Percentiles rank a stretch among this genome's conserved stretches.
phyloP scores from a whole-genome alignment of 2,113 vertebrate species.

The Empidonax traillii region DNA sequence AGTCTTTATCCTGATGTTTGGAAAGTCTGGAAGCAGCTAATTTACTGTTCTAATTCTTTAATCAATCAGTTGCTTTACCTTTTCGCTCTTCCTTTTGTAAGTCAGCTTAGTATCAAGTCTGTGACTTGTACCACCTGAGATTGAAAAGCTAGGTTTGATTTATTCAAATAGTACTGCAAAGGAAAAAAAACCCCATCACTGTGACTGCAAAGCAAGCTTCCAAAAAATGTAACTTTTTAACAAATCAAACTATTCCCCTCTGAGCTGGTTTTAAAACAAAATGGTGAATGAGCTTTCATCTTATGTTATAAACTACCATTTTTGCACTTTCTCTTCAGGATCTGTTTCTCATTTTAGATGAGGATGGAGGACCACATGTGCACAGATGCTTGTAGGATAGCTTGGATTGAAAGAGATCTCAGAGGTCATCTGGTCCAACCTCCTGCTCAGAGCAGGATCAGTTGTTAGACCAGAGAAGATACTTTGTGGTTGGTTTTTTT shows the following conservation, averaged over 20 bases:
- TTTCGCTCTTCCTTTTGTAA: not conserved
- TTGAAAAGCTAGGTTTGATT: not conserved
- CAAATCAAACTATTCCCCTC: not conserved
- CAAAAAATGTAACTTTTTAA: not conserved
- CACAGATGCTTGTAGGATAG: not conserved
- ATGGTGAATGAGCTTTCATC: not conserved
- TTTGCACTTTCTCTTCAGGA: not conserved
- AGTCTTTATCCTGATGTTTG: not conserved
- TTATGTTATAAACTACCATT: not conserved
- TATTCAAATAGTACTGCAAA: not conserved
- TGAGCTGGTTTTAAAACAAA: not conserved
- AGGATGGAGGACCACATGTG: not conserved
- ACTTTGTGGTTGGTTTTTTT: not conserved
- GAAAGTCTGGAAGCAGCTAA: not conserved
- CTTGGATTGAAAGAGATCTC: not conserved
- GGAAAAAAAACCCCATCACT: not conserved
- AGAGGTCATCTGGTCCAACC: not conserved
- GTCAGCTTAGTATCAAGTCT: not conserved
- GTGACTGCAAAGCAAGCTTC: not conserved
- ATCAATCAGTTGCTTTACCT: not conserved
- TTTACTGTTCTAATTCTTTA: not conserved
- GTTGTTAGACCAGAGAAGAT: not conserved
- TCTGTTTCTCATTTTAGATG: not conserved
- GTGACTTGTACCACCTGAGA: not conserved
- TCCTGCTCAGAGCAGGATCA: not conserved